Base-by-base conservation (phyloP, 2,797 vertebrate genomes). In the Chaunax sp. region DNA sequence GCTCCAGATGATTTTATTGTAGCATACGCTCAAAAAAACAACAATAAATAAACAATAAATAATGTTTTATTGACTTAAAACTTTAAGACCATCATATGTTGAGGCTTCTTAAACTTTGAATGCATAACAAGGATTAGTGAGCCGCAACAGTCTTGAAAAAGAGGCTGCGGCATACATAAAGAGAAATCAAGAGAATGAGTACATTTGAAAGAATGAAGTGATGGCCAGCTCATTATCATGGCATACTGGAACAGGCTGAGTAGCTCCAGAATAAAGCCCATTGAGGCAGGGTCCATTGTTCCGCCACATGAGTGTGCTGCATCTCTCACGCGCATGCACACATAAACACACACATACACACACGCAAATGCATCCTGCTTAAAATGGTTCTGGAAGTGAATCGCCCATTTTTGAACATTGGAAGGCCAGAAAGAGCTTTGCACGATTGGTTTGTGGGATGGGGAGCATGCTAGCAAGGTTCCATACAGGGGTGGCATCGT, bases 211-310 rank as follows among this genome's bases (percentile, higher is more conserved):
- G 67, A 77, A 71, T 80, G 70, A 84, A 79, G 71, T 65, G 59
- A 73, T 50, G 78, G 56, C 40, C 1, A 26, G 58, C 55, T 77
- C 68, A 88, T 83, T 73, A 73, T 81, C 70, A 75, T 65, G 14
- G 52, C 62, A 62, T 61, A 3, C 87, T 89, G 83, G 90, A 94
- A 93, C 80, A 84, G 75, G 62, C 87, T 64, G 84, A 88, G 84
- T 82, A 75, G 84, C 89, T 90, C 92, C 85, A 92, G 93, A 94
- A 94, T 87, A 83, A 91, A 90, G 72, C 80, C 89, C 85, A 92
- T 93, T 93, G 87, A 92, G 70, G 78, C 51, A 75, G 35, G 22
- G 22, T 54, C 78, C 65, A 90, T 93, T 94, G 92, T 94, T 89
- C 66, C 56, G 51, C 10, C 14, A 55, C 79, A 68, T 60, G 59